Evolutionary conservation across 1,140 invertebrate genomes (phyloP).

Genomic region (Bicyclus anynana): DNA sequence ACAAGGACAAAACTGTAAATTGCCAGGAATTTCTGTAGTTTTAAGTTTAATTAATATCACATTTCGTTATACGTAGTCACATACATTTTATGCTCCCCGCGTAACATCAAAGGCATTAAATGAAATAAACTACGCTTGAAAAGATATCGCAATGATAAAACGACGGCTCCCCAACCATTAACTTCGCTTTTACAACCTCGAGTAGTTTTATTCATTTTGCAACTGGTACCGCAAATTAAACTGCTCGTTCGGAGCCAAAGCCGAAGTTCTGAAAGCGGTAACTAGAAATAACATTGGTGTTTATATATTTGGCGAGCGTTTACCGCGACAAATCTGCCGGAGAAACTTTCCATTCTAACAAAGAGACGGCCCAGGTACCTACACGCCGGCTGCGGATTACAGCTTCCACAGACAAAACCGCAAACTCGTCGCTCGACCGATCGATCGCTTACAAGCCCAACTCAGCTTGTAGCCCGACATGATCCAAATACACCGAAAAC

Average conservation of each 20-base stretch:
- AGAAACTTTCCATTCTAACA: slow-evolving; percentile 64
- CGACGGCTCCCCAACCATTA: neutral
- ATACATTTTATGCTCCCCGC: neutral
- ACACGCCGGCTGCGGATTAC: slow-evolving; percentile 66
- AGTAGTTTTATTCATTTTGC: slow-evolving; percentile 13
- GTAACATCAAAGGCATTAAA: neutral
- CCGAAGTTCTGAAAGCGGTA: slow-evolving; percentile 31
- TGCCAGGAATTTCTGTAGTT: too few species aligned
- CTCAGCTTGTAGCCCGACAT: slow-evolving; percentile 22
- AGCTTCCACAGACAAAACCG: slow-evolving; percentile 36
- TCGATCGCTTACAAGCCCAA: slow-evolving; percentile 27
- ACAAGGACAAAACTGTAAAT: too few species aligned
- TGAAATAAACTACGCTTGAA: neutral
- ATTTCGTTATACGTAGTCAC: too few species aligned
- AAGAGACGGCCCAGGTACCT: slow-evolving; percentile 67
- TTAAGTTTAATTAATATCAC: neutral
- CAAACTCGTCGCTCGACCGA: slow-evolving; percentile 33
- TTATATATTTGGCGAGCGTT: slow-evolving; percentile 41
- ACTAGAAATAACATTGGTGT: slow-evolving; percentile 38
- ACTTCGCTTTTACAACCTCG: slow-evolving; percentile 6
- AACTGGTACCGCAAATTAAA: slow-evolving; percentile 20
- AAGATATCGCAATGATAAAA: neutral
- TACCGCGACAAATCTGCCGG: slow-evolving; percentile 55
- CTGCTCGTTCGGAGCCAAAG: slow-evolving; percentile 17
- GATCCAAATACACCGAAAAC: slow-evolving; percentile 26